A percentile compares a stretch with the other conserved stretches of the same genome.
phyloP scores from a whole-genome alignment of 92 coral and sea anemone species.

The Scolanthus callimorphus region DNA sequence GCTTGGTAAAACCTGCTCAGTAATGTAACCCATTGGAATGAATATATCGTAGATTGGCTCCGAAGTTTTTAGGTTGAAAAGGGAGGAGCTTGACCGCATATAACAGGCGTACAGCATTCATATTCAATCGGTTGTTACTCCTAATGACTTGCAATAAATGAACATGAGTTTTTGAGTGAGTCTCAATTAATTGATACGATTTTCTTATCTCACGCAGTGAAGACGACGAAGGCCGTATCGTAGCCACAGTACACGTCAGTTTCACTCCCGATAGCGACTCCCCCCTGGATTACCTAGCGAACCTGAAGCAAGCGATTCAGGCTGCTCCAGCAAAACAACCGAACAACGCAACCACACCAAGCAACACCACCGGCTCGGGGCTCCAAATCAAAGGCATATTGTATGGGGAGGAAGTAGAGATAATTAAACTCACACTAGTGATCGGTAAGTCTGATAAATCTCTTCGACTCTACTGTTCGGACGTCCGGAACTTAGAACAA shows the following conservation, averaged over 20 bases:
- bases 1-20: too few relatives aligned
- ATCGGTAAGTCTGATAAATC: constrained; percentile 34
- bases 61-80: too few relatives aligned
- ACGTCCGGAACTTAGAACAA: too few relatives aligned
- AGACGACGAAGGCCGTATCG: constrained; percentile 51
- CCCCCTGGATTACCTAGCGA: constrained; percentile 69
- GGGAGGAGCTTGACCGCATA: too few relatives aligned
- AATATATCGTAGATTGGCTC: too few relatives aligned
- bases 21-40: too few relatives aligned
- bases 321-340: constrained; percentile 12
- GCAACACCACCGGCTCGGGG: not conserved
- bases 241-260: constrained; percentile 56
- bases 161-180: too few relatives aligned
- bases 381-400: constrained; percentile 51
- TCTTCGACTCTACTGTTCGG: not conserved
- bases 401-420: constrained; percentile 61
- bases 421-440: constrained; percentile 46
- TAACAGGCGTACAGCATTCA: too few relatives aligned
- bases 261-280: constrained; percentile 94
- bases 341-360: not conserved
- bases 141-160: too few relatives aligned
- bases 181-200: too few relatives aligned
- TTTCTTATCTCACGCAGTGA: too few relatives aligned
- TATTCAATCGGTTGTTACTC: too few relatives aligned
- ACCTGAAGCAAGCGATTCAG: constrained; percentile 40